These are phyloP conservation scores for Eulithis prunata DNA, from an alignment of 2,888 invertebrate species.

Conservation along the genomic window DNA sequence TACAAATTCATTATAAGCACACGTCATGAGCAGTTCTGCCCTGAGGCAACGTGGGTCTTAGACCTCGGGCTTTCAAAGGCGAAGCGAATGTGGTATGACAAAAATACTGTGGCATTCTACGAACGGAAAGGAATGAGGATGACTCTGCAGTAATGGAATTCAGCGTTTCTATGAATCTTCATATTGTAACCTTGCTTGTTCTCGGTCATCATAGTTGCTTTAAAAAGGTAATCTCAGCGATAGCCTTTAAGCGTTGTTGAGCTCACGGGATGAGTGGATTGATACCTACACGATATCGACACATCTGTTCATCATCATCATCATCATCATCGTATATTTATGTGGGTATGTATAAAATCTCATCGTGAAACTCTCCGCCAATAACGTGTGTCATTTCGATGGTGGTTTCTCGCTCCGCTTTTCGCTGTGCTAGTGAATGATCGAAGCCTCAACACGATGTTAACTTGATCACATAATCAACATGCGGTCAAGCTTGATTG, in stretches of 20 bases:
- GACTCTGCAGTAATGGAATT: constrained; percentile 22
- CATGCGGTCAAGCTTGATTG: constrained; percentile 62
- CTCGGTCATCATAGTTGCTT: neutral
- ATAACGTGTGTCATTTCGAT: no score
- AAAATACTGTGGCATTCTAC: constrained; percentile 10
- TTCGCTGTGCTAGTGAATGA: constrained; percentile 17
- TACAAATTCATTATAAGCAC: constrained; percentile 41
- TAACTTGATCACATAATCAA: constrained; percentile 74
- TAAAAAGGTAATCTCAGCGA: no score
- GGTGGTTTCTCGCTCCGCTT: constrained; percentile 6
- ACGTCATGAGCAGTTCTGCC: constrained; percentile 38
- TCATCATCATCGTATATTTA: no score
- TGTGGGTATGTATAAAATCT: no score
- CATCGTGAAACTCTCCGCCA: no score
- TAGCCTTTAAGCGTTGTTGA: no score
- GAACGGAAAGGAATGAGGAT: constrained; percentile 17
- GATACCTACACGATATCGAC: no score
- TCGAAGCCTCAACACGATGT: constrained; percentile 35
- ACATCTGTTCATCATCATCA: no score
- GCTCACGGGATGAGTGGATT: no score
- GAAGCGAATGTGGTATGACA: constrained; percentile 8
- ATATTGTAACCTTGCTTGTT: neutral
- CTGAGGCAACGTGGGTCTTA: constrained; percentile 33
- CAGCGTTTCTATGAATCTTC: constrained; percentile 4
- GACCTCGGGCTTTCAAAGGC: constrained; percentile 20